Evolutionary conservation across 2,113 vertebrate species (phyloP).

Genomic region (Campylomormyrus numenius): DNA sequence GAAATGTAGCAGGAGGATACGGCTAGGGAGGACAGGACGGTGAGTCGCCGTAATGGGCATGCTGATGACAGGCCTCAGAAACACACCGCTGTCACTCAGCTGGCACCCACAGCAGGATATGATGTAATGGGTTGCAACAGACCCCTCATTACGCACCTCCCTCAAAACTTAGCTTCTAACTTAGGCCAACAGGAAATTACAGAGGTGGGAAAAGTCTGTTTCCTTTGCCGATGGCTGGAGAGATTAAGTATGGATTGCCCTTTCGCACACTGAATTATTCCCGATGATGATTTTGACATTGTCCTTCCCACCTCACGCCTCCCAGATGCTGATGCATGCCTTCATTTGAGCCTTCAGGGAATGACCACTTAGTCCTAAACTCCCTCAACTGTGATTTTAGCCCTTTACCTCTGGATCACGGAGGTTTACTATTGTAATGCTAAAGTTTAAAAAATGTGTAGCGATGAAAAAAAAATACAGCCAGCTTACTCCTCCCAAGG

Average conservation of each 20-base stretch:
- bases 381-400: background rate
- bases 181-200: constrained; percentile 14
- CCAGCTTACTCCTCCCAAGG: background rate
- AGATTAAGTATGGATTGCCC: background rate
- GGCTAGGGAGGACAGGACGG: background rate
- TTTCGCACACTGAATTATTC: background rate
- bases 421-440: background rate
- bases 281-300: background rate
- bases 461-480: background rate
- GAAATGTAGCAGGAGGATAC: background rate
- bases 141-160: constrained; percentile 15
- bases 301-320: background rate
- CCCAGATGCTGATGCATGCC: background rate
- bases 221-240: background rate
- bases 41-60: constrained; percentile 6
- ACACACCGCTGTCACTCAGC: constrained; percentile 15
- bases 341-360: background rate
- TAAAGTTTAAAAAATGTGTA: background rate
- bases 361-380: background rate
- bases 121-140: constrained; percentile 23
- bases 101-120: constrained; percentile 7
- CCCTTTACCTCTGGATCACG: background rate
- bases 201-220: background rate
- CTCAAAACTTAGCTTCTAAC: background rate
- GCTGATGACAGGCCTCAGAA: constrained; percentile 14